A percentile compares a stretch with the other conserved stretches of the same genome.
These are phyloP conservation scores for Hydrozoanthus gracilis DNA, from an alignment of 92 coral and sea anemone genomes.

Conservation along the genomic window DNA sequence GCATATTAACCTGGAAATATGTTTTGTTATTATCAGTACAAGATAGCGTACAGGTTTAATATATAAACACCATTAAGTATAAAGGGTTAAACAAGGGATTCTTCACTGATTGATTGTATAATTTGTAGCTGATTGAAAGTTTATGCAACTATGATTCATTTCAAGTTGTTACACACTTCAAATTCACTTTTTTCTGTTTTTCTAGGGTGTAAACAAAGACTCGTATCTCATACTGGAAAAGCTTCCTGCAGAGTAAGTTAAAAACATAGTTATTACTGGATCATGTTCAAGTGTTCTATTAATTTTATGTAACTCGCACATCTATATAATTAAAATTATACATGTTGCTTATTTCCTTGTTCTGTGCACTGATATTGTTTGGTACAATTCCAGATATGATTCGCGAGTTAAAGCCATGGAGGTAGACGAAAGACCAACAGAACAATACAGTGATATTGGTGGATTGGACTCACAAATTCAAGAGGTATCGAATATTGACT, in stretches of 20 bases:
- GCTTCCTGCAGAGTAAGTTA: slow-evolving; percentile 93
- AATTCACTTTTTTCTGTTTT: not conserved
- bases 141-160: too few species aligned
- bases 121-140: too few species aligned
- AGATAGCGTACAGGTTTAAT: too few species aligned
- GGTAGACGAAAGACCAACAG: slow-evolving; percentile 97
- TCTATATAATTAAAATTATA: not conserved
- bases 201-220: slow-evolving; percentile 97
- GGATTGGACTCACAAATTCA: slow-evolving; percentile 97
- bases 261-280: not conserved
- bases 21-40: too few species aligned
- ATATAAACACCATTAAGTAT: too few species aligned
- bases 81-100: too few species aligned
- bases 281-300: not conserved
- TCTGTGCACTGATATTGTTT: not conserved
- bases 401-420: slow-evolving; percentile 99
- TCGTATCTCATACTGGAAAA: slow-evolving; percentile 95
- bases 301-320: too few species aligned
- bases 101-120: too few species aligned
- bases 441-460: slow-evolving; percentile 99
- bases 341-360: not conserved
- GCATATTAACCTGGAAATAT: too few species aligned
- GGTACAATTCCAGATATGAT: slow-evolving; percentile 72
- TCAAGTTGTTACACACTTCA: too few species aligned
- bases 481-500: slow-evolving; percentile 63